Conservation (phyloP, 2,888 invertebrate genomes). For the Pyrochroa serraticornis region DNA sequence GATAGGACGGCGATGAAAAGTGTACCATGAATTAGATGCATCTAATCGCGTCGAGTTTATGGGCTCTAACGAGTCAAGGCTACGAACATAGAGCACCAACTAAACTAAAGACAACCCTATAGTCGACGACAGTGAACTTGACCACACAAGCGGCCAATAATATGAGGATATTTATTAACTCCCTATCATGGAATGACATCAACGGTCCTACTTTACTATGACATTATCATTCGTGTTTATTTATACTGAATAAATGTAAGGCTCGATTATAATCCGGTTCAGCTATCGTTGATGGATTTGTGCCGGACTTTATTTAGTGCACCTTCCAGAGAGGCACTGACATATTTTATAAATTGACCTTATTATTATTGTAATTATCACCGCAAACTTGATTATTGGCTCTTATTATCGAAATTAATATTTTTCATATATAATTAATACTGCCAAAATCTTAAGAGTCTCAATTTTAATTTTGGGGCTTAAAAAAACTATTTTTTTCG, state of each 20-base stretch:
- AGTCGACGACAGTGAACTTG: constrained; percentile 37
- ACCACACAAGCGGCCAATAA: constrained; percentile 44
- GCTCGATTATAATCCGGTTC: neutral
- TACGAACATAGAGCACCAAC: neutral
- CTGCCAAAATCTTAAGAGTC: too few relatives aligned
- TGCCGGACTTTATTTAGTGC: constrained; percentile 3
- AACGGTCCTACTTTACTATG: constrained; percentile 34
- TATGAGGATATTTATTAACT: constrained; percentile 44
- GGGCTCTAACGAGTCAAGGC: constrained; percentile 25
- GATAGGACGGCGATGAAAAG: constrained; percentile 11
- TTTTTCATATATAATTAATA: too few relatives aligned
- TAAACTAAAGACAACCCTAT: constrained; percentile 1
- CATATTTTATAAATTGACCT: constrained; percentile 3
- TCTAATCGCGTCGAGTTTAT: constrained; percentile 28
- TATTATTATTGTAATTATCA: too few relatives aligned
- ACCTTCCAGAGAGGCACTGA: neutral
- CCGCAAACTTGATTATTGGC: too few relatives aligned
- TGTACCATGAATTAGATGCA: constrained; percentile 24
- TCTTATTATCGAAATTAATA: too few relatives aligned
- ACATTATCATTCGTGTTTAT: constrained; percentile 36
- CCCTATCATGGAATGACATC: constrained; percentile 41
- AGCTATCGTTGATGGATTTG: constrained; percentile 9
- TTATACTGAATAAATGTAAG: constrained; percentile 26
- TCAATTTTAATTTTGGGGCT: too few relatives aligned
- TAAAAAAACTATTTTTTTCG: too few relatives aligned